phyloP scores from a whole-genome alignment of 2,888 invertebrate genomes.

The Drosophila acutilabella region DNA sequence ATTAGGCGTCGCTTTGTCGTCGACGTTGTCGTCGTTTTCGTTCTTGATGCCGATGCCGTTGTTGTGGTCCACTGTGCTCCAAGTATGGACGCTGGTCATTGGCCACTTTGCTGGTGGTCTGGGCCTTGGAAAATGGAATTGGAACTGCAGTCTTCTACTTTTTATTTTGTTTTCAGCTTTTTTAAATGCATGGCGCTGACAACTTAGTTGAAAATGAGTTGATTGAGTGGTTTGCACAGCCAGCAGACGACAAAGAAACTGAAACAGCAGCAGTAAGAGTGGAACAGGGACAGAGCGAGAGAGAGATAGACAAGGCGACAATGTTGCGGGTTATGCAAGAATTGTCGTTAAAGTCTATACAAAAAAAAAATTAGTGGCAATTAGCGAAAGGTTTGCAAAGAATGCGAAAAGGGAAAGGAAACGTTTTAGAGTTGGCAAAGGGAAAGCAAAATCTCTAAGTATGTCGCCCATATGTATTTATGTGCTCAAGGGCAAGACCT shows the following conservation, averaged over 20 bases:
- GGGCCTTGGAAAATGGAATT: slow-evolving; percentile 29
- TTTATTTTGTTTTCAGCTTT: slow-evolving; percentile 28
- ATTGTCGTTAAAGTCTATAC: neutral
- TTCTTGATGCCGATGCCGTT: slow-evolving; percentile 32
- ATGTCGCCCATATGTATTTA: slow-evolving; percentile 34
- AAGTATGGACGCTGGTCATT: slow-evolving; percentile 38
- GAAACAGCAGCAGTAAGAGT: neutral
- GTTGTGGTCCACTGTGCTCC: slow-evolving; percentile 41
- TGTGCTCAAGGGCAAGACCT: slow-evolving; percentile 51
- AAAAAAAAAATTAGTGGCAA: slow-evolving; percentile 4
- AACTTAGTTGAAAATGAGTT: slow-evolving; percentile 55
- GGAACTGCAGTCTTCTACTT: slow-evolving; percentile 28
- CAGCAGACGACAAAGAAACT: slow-evolving; percentile 1
- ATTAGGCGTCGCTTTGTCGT: slow-evolving; percentile 62
- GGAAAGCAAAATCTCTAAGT: slow-evolving; percentile 26
- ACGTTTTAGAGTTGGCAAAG: slow-evolving; percentile 1
- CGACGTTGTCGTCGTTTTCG: slow-evolving; percentile 29
- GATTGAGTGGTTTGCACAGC: slow-evolving; percentile 59
- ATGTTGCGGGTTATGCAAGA: slow-evolving; percentile 29
- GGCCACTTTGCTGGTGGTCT: slow-evolving; percentile 69
- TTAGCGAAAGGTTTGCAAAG: slow-evolving; percentile 26
- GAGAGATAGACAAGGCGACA: neutral
- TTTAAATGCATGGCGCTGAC: slow-evolving; percentile 47
- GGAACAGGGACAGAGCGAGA: neutral
- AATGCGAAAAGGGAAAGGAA: slow-evolving; percentile 33